Evolutionary conservation across 2,888 invertebrate genomes (phyloP), one percentile per base, ranked within the genome.

Genomic region (Leucophenga maculata): DNA sequence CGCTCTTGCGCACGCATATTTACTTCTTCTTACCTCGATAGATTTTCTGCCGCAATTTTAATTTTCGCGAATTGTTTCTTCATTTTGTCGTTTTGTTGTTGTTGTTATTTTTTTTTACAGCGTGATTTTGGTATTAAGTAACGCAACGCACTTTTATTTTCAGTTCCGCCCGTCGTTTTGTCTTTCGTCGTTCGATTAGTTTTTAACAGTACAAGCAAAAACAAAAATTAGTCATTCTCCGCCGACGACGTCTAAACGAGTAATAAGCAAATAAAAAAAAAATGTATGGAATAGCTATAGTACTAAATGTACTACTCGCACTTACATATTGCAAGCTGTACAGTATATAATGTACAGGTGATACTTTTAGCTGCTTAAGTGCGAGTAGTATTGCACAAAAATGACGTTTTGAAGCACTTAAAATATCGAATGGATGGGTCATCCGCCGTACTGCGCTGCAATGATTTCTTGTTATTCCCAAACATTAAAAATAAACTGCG

Each of bases 11-110:
- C 26, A 20, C 16, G 20, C 20, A 20, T 52, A 16, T 57, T 57
- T 57, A 6, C 9, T 52, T 59, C 68, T 60, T 70, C 50, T 86
- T 85, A 88, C 88, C 88, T 86, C 78, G 87, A 87, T 77, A 88
- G 82, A 82, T 86, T 88, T 80, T 88, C 88, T 74, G 88, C 88
- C 69, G 87, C 88, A 77, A 86, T 88, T 87, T 88, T 88, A 50
- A 88, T 86, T 86, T 88, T 88, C 66, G 88, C 87, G 78, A 88
- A 86, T 85, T 88, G 88, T 79, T 88, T 88, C 83, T 88, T 88
- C 88, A 88, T 88, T 75, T 85, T 86, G 78, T 69, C 75, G 73
- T 69, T 70, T 71, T 70, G 67, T 69, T 46, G 66, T 62, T 39
- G n/a, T 68, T 46, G 69, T 73, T 18, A 52, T 66, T 39, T 44